Percentiles rank a stretch among this genome's conserved stretches.
Evolutionary conservation across 2,888 invertebrate genomes (phyloP).

Genomic region (Pimpla rufipes): DNA sequence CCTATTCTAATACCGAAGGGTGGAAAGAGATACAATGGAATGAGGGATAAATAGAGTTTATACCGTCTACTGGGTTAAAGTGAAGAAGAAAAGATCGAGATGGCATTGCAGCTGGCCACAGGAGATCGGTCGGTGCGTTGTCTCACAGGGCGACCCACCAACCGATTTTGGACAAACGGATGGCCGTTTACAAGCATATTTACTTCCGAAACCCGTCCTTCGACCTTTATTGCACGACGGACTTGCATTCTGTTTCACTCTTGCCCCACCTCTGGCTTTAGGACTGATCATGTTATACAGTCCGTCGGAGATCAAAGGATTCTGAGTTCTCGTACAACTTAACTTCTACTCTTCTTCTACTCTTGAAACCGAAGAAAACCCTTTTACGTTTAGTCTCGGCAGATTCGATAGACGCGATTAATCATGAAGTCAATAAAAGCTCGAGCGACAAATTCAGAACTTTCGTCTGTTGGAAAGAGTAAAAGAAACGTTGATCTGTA

Average conservation of each 20-base stretch:
- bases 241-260: neutral
- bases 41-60: neutral
- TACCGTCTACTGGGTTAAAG: neutral
- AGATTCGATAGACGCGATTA: too few relatives aligned
- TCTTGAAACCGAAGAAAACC: neutral
- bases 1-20: neutral
- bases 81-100: neutral
- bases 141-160: neutral
- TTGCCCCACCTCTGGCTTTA: neutral
- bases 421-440: neutral
- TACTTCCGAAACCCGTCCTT: conserved; percentile 5
- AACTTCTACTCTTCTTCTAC: neutral
- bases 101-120: neutral
- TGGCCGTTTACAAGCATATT: neutral
- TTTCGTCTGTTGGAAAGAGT: too few relatives aligned
- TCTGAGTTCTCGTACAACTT: neutral
- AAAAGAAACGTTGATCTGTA: too few relatives aligned
- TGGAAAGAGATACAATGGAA: conserved; percentile 3
- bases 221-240: neutral
- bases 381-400: neutral
- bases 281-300: neutral
- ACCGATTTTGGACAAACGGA: neutral
- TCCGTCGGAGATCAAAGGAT: neutral
- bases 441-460: too few relatives aligned
- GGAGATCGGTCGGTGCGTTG: neutral